Conservation (phyloP, 2,113 vertebrate species). For the Thalassarche chlororhynchos region DNA sequence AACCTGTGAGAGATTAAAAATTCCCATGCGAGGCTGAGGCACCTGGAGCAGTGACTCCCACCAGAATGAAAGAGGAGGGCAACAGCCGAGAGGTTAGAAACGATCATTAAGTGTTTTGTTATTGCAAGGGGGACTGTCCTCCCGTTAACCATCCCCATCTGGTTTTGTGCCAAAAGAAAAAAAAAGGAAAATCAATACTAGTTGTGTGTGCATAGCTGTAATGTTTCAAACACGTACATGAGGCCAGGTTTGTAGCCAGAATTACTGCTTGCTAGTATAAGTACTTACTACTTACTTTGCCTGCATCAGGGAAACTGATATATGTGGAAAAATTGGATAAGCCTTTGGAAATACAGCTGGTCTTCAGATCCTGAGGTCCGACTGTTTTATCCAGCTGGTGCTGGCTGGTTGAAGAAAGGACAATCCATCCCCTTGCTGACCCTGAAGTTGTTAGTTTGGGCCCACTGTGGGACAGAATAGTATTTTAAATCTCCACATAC, state of each 20-base stretch:
- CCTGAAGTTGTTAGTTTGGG: background rate
- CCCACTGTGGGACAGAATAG: background rate
- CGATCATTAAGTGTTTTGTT: background rate
- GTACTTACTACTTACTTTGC: background rate
- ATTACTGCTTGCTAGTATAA: background rate
- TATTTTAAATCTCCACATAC: background rate
- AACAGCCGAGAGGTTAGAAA: background rate
- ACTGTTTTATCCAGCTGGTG: background rate
- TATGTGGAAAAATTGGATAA: background rate
- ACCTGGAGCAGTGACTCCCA: background rate
- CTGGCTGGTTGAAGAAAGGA: background rate
- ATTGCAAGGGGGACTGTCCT: background rate
- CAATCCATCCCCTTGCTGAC: background rate
- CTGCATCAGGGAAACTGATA: background rate
- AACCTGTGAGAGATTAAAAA: background rate
- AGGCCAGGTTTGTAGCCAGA: background rate
- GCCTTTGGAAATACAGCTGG: background rate
- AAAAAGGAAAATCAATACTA: background rate
- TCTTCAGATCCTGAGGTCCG: background rate
- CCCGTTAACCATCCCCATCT: background rate
- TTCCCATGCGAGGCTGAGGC: background rate
- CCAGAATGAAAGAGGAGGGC: background rate
- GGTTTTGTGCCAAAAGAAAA: background rate
- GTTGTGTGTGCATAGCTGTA: fast-evolving
- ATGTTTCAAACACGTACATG: background rate